phyloP scores from a whole-genome alignment of 2,797 vertebrate genomes.

The Coendou prehensilis region DNA sequence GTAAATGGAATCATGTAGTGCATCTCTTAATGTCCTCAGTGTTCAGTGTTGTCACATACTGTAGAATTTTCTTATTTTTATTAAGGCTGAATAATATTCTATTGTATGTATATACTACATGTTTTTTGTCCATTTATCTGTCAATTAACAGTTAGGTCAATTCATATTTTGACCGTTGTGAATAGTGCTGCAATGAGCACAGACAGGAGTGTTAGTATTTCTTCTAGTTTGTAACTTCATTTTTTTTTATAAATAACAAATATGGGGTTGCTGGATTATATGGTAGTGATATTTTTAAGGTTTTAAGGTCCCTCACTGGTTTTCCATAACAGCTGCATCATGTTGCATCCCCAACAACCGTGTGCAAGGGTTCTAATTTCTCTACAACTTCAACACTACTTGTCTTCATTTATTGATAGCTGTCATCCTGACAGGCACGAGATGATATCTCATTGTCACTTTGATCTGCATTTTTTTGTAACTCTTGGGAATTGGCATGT shows the following conservation, averaged over 20 bases:
- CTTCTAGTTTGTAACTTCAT: not conserved
- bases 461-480: not conserved
- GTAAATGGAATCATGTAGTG: not conserved
- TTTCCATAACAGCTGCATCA: not conserved
- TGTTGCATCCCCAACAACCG: not conserved
- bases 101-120: not conserved
- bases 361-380: not conserved
- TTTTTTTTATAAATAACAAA: not conserved
- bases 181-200: not conserved
- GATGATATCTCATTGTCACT: not conserved
- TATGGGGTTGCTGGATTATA: not conserved
- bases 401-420: not conserved
- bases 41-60: not conserved
- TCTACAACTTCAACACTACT: not conserved
- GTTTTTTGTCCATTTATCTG: not conserved
- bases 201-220: not conserved
- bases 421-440: not conserved
- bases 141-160: not conserved
- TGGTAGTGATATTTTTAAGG: not conserved
- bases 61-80: not conserved
- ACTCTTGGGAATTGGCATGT: not conserved
- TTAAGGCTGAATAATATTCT: not conserved
- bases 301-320: not conserved
- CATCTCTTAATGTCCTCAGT: not conserved
- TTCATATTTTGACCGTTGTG: not conserved